Evolutionary conservation across 2,797 vertebrate genomes (phyloP).

Genomic region (Glyptemys insculpta): DNA sequence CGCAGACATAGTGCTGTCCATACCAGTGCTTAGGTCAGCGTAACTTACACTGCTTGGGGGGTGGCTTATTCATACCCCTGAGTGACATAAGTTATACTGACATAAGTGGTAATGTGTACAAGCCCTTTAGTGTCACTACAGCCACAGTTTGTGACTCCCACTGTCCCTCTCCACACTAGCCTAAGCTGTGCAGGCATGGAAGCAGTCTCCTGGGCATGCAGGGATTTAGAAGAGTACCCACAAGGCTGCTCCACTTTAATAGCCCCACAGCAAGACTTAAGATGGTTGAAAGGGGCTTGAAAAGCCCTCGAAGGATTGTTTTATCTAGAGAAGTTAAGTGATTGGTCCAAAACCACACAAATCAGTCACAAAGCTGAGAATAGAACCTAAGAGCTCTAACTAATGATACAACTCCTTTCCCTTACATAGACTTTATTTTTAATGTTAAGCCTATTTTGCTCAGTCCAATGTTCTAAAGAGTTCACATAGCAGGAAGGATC

Average conservation of each 20-base stretch:
- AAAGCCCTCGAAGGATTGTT: background rate
- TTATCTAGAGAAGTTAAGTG: background rate
- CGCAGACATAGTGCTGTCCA: background rate
- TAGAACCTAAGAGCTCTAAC: background rate
- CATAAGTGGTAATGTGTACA: background rate
- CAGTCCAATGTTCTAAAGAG: background rate
- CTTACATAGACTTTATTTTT: background rate
- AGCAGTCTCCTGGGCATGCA: background rate
- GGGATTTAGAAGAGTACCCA: background rate
- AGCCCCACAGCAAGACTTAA: background rate
- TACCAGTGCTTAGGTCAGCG: background rate
- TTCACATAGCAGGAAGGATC: background rate
- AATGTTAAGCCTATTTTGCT: background rate
- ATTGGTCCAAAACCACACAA: background rate
- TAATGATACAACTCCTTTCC: background rate
- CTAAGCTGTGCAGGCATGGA: background rate
- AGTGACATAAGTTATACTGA: background rate
- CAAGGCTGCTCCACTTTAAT: background rate
- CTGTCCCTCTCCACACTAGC: background rate
- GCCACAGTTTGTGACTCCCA: background rate
- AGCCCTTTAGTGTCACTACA: background rate
- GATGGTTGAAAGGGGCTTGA: background rate
- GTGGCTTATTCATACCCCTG: background rate
- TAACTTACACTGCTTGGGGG: too few species aligned
- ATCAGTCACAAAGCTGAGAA: background rate